Conservation (phyloP, 2,797 vertebrate genomes). For the Eremophila alpestris region DNA sequence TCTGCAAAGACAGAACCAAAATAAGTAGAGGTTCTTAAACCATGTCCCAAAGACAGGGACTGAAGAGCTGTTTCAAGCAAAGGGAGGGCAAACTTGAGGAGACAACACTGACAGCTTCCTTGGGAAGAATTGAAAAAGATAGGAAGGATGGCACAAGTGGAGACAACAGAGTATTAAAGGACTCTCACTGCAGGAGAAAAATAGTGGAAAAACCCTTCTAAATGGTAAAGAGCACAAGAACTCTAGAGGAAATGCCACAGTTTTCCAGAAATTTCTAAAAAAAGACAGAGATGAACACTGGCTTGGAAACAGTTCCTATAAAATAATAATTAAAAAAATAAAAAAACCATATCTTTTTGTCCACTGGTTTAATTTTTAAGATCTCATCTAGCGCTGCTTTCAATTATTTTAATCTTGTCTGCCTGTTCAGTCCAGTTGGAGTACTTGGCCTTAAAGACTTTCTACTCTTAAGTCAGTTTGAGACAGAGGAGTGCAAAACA, state of each 20-base stretch:
- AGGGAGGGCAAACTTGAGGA: neutral
- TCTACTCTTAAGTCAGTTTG: neutral
- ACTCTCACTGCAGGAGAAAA: neutral
- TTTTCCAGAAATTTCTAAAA: neutral
- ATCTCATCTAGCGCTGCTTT: neutral
- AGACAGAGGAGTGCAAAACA: neutral
- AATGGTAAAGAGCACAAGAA: neutral
- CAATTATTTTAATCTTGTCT: neutral
- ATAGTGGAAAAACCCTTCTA: neutral
- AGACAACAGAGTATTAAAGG: neutral
- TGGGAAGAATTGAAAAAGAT: neutral
- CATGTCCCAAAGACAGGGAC: neutral
- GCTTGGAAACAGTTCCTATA: neutral
- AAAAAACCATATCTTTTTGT: neutral
- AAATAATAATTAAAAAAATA: neutral
- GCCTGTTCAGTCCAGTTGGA: neutral
- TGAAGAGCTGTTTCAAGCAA: neutral
- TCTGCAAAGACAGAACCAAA: neutral
- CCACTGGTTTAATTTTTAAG: neutral
- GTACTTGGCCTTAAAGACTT: neutral
- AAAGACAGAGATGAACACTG: neutral
- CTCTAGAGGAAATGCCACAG: neutral
- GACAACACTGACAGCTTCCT: accelerated
- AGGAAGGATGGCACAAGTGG: neutral
- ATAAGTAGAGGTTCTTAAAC: neutral